phyloP scores from a whole-genome alignment of 1,140 invertebrate species.

The Diabrotica undecimpunctata region DNA sequence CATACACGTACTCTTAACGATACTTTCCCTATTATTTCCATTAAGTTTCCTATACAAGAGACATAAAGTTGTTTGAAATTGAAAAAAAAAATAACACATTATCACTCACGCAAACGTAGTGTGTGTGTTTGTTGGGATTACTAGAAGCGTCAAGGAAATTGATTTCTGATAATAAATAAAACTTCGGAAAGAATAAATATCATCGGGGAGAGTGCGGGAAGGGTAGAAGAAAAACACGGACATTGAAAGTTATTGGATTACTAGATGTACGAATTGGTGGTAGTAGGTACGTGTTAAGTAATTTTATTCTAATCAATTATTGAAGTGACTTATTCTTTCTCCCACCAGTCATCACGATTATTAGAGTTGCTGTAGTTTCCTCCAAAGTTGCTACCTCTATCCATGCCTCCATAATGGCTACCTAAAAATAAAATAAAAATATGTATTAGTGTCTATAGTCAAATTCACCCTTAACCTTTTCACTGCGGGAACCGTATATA shows the following conservation, averaged over 20 bases:
- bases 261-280: neutral
- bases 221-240: neutral
- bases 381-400: slow-evolving; percentile 42
- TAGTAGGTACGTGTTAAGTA: neutral
- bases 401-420: slow-evolving; percentile 32
- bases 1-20: neutral
- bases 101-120: too few species aligned
- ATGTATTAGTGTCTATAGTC: neutral
- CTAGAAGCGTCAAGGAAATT: neutral
- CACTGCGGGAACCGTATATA: too few species aligned
- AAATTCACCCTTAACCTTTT: too few species aligned
- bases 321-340: slow-evolving; percentile 25
- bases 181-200: neutral
- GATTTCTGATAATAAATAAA: neutral
- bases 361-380: slow-evolving; percentile 41
- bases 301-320: neutral
- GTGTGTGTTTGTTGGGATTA: neutral
- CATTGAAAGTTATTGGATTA: neutral
- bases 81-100: neutral
- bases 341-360: slow-evolving; percentile 40
- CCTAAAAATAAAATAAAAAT: slow-evolving; percentile 21
- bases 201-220: neutral
- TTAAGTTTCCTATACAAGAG: neutral
- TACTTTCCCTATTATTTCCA: slow-evolving; percentile 1
- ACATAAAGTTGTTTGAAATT: neutral